Conservation (phyloP, 1,140 invertebrate species). For the Solen grandis region DNA sequence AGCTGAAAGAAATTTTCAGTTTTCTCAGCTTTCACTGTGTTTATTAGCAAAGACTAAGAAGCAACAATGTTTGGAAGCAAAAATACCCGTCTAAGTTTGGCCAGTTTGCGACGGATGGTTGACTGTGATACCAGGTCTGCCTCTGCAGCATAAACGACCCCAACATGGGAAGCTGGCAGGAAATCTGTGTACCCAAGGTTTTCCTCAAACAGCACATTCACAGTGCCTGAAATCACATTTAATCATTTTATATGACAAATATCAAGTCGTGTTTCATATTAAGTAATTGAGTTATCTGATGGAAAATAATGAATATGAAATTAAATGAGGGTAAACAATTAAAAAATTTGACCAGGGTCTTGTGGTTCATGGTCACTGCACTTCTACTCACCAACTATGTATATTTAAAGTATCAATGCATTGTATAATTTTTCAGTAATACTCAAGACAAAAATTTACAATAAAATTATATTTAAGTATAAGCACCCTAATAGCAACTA, state of each 20-base stretch:
- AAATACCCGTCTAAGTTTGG: slow-evolving; percentile 64
- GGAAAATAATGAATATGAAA: background rate
- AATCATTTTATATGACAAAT: background rate
- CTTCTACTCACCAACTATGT: too few species aligned
- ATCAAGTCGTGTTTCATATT: background rate
- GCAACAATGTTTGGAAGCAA: too few species aligned
- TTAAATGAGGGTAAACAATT: background rate
- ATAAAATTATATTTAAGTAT: too few species aligned
- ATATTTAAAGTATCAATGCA: too few species aligned
- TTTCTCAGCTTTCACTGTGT: too few species aligned
- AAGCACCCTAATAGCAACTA: too few species aligned
- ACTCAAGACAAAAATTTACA: too few species aligned
- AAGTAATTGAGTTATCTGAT: background rate
- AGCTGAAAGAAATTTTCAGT: too few species aligned
- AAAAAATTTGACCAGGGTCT: background rate
- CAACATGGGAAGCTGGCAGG: slow-evolving; percentile 57
- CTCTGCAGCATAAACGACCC: slow-evolving; percentile 68
- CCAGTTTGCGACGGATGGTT: slow-evolving; percentile 61
- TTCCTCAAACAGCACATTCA: slow-evolving; percentile 64
- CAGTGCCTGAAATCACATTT: slow-evolving; percentile 45
- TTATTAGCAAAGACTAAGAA: too few species aligned
- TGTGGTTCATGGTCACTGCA: too few species aligned
- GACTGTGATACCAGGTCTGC: slow-evolving; percentile 59
- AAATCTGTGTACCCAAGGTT: slow-evolving; percentile 68
- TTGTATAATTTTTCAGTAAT: too few species aligned